phyloP scores from a whole-genome alignment of 2,797 vertebrate species.

The Amphiprion clarkii region DNA sequence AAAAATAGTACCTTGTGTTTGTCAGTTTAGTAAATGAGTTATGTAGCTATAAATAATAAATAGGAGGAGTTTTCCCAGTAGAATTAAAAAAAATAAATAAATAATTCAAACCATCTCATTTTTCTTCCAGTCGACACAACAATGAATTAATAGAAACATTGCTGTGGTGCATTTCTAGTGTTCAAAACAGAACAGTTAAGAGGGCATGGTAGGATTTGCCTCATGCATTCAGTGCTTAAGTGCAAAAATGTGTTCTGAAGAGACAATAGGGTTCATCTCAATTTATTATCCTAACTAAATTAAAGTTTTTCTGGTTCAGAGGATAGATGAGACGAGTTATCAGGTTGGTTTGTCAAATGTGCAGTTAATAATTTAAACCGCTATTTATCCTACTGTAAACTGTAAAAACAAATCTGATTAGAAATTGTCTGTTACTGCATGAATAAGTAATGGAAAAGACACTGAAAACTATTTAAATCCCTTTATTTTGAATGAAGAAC shows the following conservation, averaged over 20 bases:
- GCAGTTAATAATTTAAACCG: not conserved
- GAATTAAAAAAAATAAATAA: not conserved
- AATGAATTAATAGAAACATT: not conserved
- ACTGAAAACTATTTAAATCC: not conserved
- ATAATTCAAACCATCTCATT: not conserved
- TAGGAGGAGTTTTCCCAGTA: not conserved
- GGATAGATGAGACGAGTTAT: not conserved
- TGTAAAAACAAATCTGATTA: no score
- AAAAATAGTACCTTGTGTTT: not conserved
- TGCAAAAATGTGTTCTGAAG: not conserved
- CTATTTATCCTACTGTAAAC: not conserved
- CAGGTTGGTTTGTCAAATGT: not conserved
- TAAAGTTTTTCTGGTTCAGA: not conserved
- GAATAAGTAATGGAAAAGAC: not conserved
- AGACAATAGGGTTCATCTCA: not conserved
- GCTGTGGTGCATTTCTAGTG: not conserved
- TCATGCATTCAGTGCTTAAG: not conserved
- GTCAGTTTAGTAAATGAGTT: accelerated
- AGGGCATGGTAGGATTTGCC: not conserved
- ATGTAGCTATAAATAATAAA: not conserved
- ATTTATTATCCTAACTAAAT: not conserved
- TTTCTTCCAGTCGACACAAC: not conserved
- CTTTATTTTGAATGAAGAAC: slow-evolving; percentile 2
- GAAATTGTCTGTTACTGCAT: not conserved
- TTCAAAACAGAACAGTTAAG: not conserved